A percentile compares a stretch with the other conserved stretches of the same genome.
Evolutionary conservation across 2,888 invertebrate genomes (phyloP).

Genomic region (Agriotes lineatus): DNA sequence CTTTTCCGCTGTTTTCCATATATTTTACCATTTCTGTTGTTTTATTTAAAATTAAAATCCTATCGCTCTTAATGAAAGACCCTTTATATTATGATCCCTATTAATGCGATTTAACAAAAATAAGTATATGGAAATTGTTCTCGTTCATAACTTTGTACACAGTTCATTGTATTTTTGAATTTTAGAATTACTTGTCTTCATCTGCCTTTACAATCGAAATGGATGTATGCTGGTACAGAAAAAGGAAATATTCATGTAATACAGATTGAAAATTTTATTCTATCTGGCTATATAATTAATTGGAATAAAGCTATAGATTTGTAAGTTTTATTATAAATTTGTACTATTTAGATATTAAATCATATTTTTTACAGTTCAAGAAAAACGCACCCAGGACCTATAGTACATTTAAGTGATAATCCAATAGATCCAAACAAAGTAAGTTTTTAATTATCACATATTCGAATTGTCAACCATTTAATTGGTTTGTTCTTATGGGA

Average conservation of each 20-base stretch:
- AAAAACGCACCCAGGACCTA: constrained; percentile 96
- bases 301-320: constrained; percentile 99
- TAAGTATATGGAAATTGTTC: no score
- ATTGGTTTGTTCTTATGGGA: no score
- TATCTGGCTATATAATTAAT: constrained; percentile 99
- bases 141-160: no score
- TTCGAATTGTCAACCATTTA: no score
- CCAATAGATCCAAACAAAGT: constrained; percentile 97
- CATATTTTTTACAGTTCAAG: constrained; percentile 80
- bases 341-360: background rate
- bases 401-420: constrained; percentile 96
- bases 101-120: no score
- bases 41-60: no score
- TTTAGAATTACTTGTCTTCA: constrained; percentile 93
- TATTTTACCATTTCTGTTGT: no score
- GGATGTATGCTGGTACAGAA: constrained; percentile 98
- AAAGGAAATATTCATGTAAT: constrained; percentile 98
- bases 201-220: constrained; percentile 97
- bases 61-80: no score
- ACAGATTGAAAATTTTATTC: constrained; percentile 94
- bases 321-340: constrained; percentile 84
- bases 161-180: constrained; percentile 43
- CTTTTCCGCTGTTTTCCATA: no score
- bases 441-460: constrained; percentile 55
- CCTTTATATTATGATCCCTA: no score